Conservation (phyloP, 1,140 invertebrate species). For the Venturia canescens region DNA sequence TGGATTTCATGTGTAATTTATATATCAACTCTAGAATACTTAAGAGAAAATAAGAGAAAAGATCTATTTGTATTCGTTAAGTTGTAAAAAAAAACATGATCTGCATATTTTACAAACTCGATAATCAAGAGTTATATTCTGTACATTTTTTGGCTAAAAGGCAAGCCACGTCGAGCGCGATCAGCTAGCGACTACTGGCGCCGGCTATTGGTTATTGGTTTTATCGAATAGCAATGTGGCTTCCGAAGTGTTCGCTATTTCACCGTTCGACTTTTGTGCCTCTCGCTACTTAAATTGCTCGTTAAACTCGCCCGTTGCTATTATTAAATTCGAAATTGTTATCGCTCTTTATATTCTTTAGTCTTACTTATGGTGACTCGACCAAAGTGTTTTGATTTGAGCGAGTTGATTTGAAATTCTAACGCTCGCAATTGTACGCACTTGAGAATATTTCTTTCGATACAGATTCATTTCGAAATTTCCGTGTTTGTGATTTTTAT, state of each 20-base stretch:
- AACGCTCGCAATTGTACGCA: neutral
- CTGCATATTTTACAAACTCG: no score
- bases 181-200: neutral
- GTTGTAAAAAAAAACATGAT: no score
- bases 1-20: no score
- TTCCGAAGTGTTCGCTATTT: slow-evolving; percentile 15
- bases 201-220: neutral
- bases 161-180: neutral
- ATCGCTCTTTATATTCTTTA: neutral
- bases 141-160: neutral
- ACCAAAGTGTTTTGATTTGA: no score
- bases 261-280: neutral
- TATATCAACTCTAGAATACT: no score
- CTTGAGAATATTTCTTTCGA: slow-evolving; percentile 10
- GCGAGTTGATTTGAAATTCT: no score
- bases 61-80: no score
- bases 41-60: no score
- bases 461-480: slow-evolving; percentile 14
- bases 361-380: neutral
- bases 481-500: neutral
- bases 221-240: neutral
- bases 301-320: neutral
- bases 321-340: neutral
- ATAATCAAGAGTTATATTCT: no score
- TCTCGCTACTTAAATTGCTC: slow-evolving; percentile 10